Base-by-base conservation (phyloP, 2,888 invertebrate genomes). In the Drosophila gaucha region DNA sequence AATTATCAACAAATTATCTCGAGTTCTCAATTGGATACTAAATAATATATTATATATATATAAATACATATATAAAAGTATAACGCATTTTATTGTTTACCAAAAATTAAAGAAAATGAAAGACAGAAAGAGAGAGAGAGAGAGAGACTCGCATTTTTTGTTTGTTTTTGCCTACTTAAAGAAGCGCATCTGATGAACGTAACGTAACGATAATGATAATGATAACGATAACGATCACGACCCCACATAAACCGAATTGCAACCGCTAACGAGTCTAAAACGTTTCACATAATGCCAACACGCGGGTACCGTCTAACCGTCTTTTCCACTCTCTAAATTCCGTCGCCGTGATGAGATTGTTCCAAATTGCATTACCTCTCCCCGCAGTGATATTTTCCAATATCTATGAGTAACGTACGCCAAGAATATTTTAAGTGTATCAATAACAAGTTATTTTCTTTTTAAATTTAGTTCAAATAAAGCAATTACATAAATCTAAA, bases 1-100 rank as follows among this genome's bases (percentile, higher is more conserved):
- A 89, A 89, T 87, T 85, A 74, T 84, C 77, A 87, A 85, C 78
- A 80, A 80, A 79, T 85, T 82, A 87, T 88, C 86, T 83, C 82
- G 70, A 87, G 66, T 82, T 88, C 62, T 89, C 62, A 88, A 84
- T 88, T 90, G 85, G 78, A 88, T 82, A 72, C 62, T 67, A 67
- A 69, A 73, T 66, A 74, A 64, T 60, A 69, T 63, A 63, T 84
- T 68, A 49, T 84, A 88, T 88, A 88, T 88, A 89, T 86, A 80
- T 73, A 59, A 10, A 43, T 31, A 31, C n/a, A 31, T n/a, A 38
- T 24, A 47, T 47, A 59, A 66, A 68, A 51, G 62, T 85, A 62
- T 80, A 80, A 74, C 43, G 65, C 67, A 72, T 69, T 71, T 80
- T 83, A 71, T 85, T 77, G 67, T 79, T 79, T 73, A 83, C 60